Evolutionary conservation across 1,140 invertebrate species (phyloP).

Genomic region (Apis mellifera): Amel_HAv3.1 CM009944.2:9284001-9284500

Average conservation of each 20-base stretch:
- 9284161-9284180: background rate
- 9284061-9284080: background rate
- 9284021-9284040: too few species aligned
- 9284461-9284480: background rate
- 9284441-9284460: background rate
- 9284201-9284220: background rate
- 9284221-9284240: too few species aligned
- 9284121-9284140: background rate
- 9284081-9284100: slow-evolving; percentile 15
- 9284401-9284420: background rate
- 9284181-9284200: background rate
- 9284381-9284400: slow-evolving; percentile 6
- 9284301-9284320: background rate
- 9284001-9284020: background rate
- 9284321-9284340: background rate
- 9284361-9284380: background rate
- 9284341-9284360: background rate
- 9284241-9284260: background rate
- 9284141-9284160: background rate
- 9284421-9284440: background rate
- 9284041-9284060: background rate
- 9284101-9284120: background rate
- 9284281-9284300: too few species aligned
- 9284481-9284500: slow-evolving; percentile 2
- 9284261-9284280: too few species aligned